Percentiles rank a stretch among this genome's conserved stretches.
These are phyloP conservation scores for Cyprinodon variegatus DNA, from an alignment of 2,113 vertebrate genomes.

Conservation along the genomic window DNA sequence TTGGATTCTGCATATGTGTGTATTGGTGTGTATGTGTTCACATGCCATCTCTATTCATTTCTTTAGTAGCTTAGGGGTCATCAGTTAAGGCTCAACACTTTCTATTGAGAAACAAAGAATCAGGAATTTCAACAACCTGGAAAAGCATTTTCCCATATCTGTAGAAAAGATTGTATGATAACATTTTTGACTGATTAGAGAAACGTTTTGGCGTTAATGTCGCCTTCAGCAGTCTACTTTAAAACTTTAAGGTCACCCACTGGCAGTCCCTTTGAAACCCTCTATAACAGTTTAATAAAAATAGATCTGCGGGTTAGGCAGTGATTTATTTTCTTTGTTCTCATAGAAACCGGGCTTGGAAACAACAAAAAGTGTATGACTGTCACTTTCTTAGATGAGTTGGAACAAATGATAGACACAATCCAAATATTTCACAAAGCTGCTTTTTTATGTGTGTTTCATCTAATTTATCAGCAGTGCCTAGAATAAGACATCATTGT, in stretches of 20 bases:
- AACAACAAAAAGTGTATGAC: not conserved
- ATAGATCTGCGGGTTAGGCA: conserved; percentile 4
- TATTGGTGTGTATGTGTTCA: conserved; percentile 30
- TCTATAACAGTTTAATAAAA: conserved; percentile 9
- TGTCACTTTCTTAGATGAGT: conserved; percentile 17
- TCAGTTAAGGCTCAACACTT: conserved; percentile 64
- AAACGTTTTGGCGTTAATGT: conserved; percentile 43
- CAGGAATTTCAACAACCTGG: conserved; percentile 51
- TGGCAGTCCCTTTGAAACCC: conserved; percentile 1
- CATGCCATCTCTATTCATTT: conserved; percentile 27
- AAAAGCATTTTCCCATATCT: conserved; percentile 59
- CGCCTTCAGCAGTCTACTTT: conserved; percentile 30
- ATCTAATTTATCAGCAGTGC: conserved; percentile 14
- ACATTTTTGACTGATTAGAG: conserved; percentile 58
- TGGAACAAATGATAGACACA: conserved; percentile 12
- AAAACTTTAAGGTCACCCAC: not conserved
- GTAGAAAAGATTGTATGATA: conserved; percentile 54
- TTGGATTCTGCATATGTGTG: conserved; percentile 37
- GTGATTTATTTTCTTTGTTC: conserved; percentile 18
- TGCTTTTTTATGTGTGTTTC: conserved; percentile 3
- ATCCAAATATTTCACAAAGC: conserved; percentile 10
- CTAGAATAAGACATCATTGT: conserved; percentile 11
- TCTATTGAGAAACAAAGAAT: conserved; percentile 62
- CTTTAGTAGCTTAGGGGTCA: conserved; percentile 55
- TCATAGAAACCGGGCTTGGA: conserved; percentile 1